A percentile compares a stretch with the other conserved stretches of the same genome.
Conservation (phyloP, 2,797 vertebrate genomes). For the Yasuhikotakia modesta region DNA sequence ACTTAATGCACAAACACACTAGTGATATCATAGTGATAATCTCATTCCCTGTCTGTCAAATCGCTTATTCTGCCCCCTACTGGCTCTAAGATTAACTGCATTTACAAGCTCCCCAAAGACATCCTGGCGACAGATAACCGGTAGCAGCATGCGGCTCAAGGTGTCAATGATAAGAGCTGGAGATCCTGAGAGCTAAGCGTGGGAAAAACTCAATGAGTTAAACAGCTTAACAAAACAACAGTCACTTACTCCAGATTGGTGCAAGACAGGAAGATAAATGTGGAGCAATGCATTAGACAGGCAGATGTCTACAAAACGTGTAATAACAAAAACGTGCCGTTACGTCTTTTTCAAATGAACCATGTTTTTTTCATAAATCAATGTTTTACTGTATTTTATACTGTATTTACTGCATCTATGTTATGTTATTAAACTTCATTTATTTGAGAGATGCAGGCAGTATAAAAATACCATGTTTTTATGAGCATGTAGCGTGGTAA, state of each 20-base stretch:
- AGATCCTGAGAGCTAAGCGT: neutral
- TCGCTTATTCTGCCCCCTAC: slow-evolving; percentile 47
- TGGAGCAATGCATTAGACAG: neutral
- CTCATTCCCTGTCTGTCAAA: neutral
- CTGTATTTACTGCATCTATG: no score
- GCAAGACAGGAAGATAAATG: slow-evolving; percentile 16
- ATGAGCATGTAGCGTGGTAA: neutral
- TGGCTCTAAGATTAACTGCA: slow-evolving; percentile 27
- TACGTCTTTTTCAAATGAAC: neutral
- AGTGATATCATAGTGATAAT: neutral
- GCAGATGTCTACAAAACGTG: neutral
- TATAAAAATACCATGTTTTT: neutral
- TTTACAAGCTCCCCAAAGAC: neutral
- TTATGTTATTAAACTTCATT: no score
- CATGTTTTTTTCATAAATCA: no score
- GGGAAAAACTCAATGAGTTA: slow-evolving; percentile 8
- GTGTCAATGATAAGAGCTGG: slow-evolving; percentile 2
- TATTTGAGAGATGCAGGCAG: no score
- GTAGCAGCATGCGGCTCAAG: neutral
- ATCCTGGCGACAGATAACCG: slow-evolving; percentile 29
- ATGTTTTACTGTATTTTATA: no score
- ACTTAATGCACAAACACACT: slow-evolving; percentile 18
- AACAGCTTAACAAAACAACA: slow-evolving; percentile 12
- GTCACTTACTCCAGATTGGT: neutral
- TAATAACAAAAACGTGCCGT: neutral